Evolutionary conservation across 2,113 vertebrate species (phyloP).

Genomic region (Megaceryle maxima): DNA sequence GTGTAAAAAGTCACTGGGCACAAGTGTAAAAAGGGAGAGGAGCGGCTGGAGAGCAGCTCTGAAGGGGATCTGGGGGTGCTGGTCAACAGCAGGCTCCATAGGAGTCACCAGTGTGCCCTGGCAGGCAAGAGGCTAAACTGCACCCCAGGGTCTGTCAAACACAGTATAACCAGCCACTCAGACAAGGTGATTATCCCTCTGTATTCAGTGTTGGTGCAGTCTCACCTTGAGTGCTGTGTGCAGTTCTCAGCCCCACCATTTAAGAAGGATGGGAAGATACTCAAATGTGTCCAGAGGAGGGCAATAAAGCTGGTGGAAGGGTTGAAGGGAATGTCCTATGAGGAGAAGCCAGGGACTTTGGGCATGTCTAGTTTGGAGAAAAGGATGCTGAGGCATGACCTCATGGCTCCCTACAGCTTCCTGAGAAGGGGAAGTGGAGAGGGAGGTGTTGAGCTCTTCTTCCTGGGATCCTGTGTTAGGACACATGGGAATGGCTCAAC

Average conservation of each 20-base stretch:
- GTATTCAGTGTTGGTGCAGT: accelerated
- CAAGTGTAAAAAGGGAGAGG: background rate
- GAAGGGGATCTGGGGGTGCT: background rate
- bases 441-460: background rate
- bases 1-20: too few relatives aligned
- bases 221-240: background rate
- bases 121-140: background rate
- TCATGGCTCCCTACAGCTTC: background rate
- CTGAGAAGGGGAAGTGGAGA: background rate
- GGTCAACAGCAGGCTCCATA: accelerated
- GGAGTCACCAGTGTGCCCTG: background rate
- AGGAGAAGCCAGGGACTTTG: background rate
- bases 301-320: background rate
- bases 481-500: background rate
- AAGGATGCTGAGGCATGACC: background rate
- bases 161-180: background rate
- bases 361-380: background rate
- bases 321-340: background rate
- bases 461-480: background rate
- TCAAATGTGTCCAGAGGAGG: background rate
- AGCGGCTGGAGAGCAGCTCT: background rate
- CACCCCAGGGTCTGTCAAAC: background rate
- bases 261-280: background rate
- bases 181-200: accelerated
- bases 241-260: background rate